Base-by-base conservation (phyloP, 2,797 vertebrate genomes). In the Staurois parvus region DNA sequence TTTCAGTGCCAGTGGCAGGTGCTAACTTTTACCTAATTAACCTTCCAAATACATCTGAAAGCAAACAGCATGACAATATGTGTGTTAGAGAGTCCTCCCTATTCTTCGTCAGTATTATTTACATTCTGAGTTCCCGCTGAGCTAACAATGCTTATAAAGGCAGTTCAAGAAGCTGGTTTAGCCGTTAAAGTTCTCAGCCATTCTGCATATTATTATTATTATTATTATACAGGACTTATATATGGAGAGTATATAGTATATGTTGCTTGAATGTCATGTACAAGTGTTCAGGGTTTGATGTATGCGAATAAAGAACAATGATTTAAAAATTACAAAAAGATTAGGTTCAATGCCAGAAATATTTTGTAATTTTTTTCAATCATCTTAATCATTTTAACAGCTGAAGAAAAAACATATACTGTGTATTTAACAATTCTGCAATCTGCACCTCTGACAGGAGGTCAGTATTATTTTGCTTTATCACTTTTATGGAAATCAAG, bases 21-120 rank as follows among this genome's bases (percentile, higher is more conserved):
- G 74, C 40, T 68, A n/a, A 30, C 11, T 56, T 78, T 67, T 67
- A 86, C 70, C 79, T 86, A 86, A 86, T 86, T 83, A 86, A 80
- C 66, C 30, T n/a, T 17, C n/a, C 45, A 37, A 68, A 86, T 86
- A 67, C 29, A 79, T 78, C 56, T 72, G 52, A 86, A 72, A 69
- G 73, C 72, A 86, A 78, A 67, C 45, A 81, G 73, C 42, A 28
- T 70, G 64, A 76, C 56, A 30, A 85, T 75, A 75, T 19, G 30
- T 74, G 40, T 42, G 74, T 17, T 10, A 80, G 19, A 85, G n/a
- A 78, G 21, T 48, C 84, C 34, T 67, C 40, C 32, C 62, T 69
- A 42, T 59, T 29, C 72, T 70, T 85, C 76, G 42, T 81, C 56
- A 24, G 1, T 52, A 30, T 42, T 40, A 68, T 37, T 40, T 45